A percentile compares a stretch with the other conserved stretches of the same genome.
These are phyloP conservation scores for Pangasius macronema DNA, from an alignment of 2,797 vertebrate genomes.

Conservation along the genomic window DNA sequence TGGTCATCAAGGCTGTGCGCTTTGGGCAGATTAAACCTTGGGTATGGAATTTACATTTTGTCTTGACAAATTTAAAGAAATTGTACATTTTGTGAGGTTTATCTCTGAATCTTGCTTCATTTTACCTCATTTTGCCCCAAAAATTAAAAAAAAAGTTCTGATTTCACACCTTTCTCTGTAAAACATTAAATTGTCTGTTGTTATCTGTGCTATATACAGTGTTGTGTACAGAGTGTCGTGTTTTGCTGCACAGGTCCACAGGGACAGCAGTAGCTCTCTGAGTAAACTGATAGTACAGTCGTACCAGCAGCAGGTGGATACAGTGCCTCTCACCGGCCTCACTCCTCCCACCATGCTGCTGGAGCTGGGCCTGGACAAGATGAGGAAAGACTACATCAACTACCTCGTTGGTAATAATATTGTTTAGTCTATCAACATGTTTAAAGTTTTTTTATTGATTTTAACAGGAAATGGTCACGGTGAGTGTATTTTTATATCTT, in stretches of 20 bases:
- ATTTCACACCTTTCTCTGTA: background rate
- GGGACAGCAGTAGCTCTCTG: slow-evolving; percentile 88
- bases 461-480: background rate
- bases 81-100: background rate
- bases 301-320: slow-evolving; percentile 81
- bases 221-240: background rate
- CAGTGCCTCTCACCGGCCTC: slow-evolving; percentile 79
- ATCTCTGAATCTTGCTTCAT: background rate
- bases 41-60: slow-evolving; percentile 73
- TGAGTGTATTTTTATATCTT: background rate
- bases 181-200: background rate
- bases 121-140: background rate
- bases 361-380: slow-evolving; percentile 94
- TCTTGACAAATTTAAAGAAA: background rate
- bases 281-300: slow-evolving; percentile 90
- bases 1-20: slow-evolving; percentile 83
- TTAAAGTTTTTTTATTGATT: background rate
- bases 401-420: slow-evolving; percentile 75
- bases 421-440: background rate
- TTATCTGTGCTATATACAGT: background rate
- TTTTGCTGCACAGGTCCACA: slow-evolving; percentile 81
- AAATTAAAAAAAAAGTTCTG: background rate
- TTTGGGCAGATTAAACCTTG: slow-evolving; percentile 87
- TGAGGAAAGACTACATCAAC: slow-evolving; percentile 94
- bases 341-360: slow-evolving; percentile 88